phyloP scores from a whole-genome alignment of 1,140 invertebrate species.

The Lucilia cuprina region DNA sequence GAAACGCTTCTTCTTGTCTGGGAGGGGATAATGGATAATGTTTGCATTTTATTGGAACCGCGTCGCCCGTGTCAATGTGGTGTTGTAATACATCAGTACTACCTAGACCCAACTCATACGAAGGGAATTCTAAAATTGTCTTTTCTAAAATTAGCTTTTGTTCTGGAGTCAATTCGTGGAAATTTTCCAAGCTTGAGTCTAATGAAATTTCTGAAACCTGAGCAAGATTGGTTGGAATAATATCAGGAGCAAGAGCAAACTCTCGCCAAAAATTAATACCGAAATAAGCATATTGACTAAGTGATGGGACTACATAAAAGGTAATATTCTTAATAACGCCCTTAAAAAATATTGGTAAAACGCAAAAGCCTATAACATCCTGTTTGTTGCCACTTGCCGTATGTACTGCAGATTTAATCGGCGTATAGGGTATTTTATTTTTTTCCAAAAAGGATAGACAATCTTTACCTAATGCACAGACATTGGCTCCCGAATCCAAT shows the following conservation, averaged over 20 bases:
- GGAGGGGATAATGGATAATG: background rate
- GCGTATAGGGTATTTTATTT: background rate
- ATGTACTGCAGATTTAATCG: background rate
- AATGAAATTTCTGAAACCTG: no score
- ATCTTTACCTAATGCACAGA: background rate
- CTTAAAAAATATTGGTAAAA: background rate
- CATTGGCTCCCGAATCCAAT: background rate
- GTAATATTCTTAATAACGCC: background rate
- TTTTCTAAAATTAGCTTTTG: no score
- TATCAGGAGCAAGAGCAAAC: background rate
- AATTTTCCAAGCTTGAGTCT: no score
- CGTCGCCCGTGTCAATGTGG: no score
- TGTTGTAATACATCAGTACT: no score
- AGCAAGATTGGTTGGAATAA: background rate
- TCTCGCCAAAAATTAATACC: background rate
- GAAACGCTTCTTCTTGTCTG: background rate
- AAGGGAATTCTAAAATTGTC: no score
- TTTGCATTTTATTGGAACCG: background rate
- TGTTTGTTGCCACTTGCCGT: background rate
- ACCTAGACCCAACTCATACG: no score
- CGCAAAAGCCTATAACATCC: background rate
- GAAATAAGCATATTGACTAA: background rate
- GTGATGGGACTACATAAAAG: background rate
- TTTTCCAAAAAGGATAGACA: no score
- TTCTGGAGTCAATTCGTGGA: no score